A percentile compares a stretch with the other conserved stretches of the same genome.
Evolutionary conservation across 2,113 vertebrate species (phyloP).

Genomic region (Melanocharis versteri): DNA sequence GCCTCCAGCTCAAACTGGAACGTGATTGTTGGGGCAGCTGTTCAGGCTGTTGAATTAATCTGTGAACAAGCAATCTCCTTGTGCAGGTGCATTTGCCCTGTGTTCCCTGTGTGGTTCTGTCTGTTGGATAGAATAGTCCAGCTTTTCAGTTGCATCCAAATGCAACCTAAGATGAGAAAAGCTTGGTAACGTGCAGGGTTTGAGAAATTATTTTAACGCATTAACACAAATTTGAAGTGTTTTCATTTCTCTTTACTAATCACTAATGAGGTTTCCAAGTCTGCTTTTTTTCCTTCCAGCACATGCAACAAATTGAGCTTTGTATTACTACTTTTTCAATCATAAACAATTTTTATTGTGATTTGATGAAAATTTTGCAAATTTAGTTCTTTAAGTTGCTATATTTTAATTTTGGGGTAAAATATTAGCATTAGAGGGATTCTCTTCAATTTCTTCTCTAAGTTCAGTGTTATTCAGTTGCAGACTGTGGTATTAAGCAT

Average conservation of each 20-base stretch:
- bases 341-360: background rate
- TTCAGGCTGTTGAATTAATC: background rate
- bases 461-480: background rate
- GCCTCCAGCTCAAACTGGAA: background rate
- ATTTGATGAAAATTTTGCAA: background rate
- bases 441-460: accelerated
- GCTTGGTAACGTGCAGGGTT: background rate
- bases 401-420: background rate
- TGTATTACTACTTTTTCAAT: background rate
- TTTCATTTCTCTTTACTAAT: background rate
- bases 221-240: no score
- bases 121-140: background rate
- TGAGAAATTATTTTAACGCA: background rate
- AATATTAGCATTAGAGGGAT: background rate
- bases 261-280: background rate
- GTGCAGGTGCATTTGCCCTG: background rate
- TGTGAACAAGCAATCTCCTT: background rate
- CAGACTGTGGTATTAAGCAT: background rate
- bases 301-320: accelerated
- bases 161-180: accelerated
- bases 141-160: background rate
- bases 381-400: background rate
- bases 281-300: no score
- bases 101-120: accelerated
- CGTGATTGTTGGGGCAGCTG: accelerated